Base-by-base conservation (phyloP, 1,140 invertebrate genomes). In the Bombus polaris region DNA sequence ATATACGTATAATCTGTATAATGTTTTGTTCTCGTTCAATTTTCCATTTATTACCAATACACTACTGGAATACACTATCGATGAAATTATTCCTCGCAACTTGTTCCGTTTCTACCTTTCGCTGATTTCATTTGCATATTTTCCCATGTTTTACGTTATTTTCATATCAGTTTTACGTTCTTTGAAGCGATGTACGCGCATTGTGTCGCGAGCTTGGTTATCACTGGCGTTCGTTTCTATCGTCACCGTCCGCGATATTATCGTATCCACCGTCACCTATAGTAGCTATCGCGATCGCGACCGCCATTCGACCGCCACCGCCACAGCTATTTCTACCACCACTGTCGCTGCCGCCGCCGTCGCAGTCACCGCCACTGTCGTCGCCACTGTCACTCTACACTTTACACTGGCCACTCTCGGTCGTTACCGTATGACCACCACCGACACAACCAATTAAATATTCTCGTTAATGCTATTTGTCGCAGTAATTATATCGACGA, bases 151-250 rank as follows among this genome's bases (percentile, higher is more conserved):
- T 81, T 71, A n/a, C 74, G 59, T 85, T 74, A 81, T 59, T 81
- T 68, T 22, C 32, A 39, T 66, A 44, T 28, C 28, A 25, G 35
- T n/a, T 62, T n/a, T 37, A 57, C 22, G 62, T 81, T 37, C 32
- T 35, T 3, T 32, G 22, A 22, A 13, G n/a, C 66, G 32, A 73
- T 42, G 70, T 59, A 66, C 73, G 74, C n/a, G 57, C 83, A 85
- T 85, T 80, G 68, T 85, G 72, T 80, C 68, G 53, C 70, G 72
- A 66, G 75, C 85, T 75, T 75, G 39, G 75, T 88, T 82, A 82
- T 88, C 82, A 80, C 80, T 88, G n/a, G 42, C 66, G 80, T 76
- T 66, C 42, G 77, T 85, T 81, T 73, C 62, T 85, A 76, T 75
- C 73, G 72, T 83, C 77, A 71, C 42, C 83, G 81, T 59, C 57